These are phyloP conservation scores for Labroides dimidiatus DNA, from an alignment of 2,797 vertebrate genomes.

Conservation along the genomic window DNA sequence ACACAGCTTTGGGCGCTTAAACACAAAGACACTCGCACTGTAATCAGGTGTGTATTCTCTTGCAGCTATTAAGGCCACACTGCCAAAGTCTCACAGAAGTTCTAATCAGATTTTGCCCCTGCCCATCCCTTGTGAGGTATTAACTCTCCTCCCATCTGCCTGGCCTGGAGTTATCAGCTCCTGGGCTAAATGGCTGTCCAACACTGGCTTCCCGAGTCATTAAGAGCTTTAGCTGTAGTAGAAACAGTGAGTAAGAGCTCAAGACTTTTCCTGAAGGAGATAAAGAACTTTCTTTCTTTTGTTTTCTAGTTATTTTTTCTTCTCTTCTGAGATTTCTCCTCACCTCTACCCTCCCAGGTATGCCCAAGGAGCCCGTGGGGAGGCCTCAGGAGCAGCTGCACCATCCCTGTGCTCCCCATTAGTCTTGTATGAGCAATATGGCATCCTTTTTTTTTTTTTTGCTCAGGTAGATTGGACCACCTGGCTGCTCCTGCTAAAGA, in stretches of 20 bases:
- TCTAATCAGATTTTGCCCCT: conserved; percentile 71
- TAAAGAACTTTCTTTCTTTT: conserved; percentile 20
- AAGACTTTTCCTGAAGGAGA: conserved; percentile 26
- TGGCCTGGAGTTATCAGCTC: conserved; percentile 44
- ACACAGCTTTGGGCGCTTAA: conserved; percentile 16
- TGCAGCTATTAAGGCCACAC: conserved; percentile 28
- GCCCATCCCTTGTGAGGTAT: conserved; percentile 59
- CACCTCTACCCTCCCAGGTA: conserved; percentile 46
- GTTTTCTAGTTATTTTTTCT: conserved; percentile 28
- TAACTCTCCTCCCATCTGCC: conserved; percentile 73
- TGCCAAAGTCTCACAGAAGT: conserved; percentile 54
- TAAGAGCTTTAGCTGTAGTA: conserved; percentile 26
- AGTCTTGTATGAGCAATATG: conserved; percentile 54
- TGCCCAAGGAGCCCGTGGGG: conserved; percentile 45
- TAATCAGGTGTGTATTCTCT: conserved; percentile 31
- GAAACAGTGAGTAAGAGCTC: conserved; percentile 20
- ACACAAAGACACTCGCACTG: conserved; percentile 3
- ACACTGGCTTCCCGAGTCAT: conserved; percentile 13
- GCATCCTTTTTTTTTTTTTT: conserved; percentile 49
- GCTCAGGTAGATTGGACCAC: conserved; percentile 52
- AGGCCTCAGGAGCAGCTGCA: conserved; percentile 55
- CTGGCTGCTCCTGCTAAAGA: conserved; percentile 27
- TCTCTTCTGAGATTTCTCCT: conserved; percentile 37
- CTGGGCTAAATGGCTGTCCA: conserved; percentile 31
- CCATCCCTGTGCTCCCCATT: conserved; percentile 66